Base-by-base conservation (phyloP, 1,140 invertebrate species). In the Dendrolimus punctatus region DNA sequence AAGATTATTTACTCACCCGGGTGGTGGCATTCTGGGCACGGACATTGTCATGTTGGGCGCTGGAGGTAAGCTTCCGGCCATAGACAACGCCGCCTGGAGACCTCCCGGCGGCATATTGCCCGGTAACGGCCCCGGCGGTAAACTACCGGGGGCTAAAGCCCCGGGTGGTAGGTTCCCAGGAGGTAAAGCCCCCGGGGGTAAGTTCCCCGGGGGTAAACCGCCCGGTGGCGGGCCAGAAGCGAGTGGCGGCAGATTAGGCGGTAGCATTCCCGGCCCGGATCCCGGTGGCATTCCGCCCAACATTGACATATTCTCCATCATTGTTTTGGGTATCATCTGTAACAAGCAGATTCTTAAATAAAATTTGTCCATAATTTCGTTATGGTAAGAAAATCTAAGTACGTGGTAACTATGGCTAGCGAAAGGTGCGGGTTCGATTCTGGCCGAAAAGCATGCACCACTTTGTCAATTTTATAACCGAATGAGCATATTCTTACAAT, bases 251-350 rank as follows among this genome's bases (percentile, higher is more conserved):
- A 67, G 49, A 5, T 55, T 40, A 0, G 63, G 58, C 45, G 90
- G 90, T 48, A 68, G 10, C 42, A 61, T 49, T 40, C 49, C 55
- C 37, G 63, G 40, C 42, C 53, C 90, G 8, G 92, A 88, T 39
- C 91, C 90, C 76, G 91, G 91, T 66, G 90, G 91, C 37, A 91
- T 91, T 60, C 92, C 91, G 49, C 77, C 73, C 71, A 87, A 62
- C 53, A 70, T 70, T 4, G 62, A 52, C 57, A 73, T 64, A 46
- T 61, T 72, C 62, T 74, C 73, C 54, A 64, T 57, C 55, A 71
- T 73, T 44, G 76, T 66, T 49, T 76, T 75, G n/a, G 73, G 78
- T 41, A 72, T 60, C 62, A 80, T 85, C 79, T 87, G 73, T 46
- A 47, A 60, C 51, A 66, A 55, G 40, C 6, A 43, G n/a, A n/a